Evolutionary conservation across 2,888 invertebrate genomes (phyloP).

Genomic region (Scelioninae gen. 2): DNA sequence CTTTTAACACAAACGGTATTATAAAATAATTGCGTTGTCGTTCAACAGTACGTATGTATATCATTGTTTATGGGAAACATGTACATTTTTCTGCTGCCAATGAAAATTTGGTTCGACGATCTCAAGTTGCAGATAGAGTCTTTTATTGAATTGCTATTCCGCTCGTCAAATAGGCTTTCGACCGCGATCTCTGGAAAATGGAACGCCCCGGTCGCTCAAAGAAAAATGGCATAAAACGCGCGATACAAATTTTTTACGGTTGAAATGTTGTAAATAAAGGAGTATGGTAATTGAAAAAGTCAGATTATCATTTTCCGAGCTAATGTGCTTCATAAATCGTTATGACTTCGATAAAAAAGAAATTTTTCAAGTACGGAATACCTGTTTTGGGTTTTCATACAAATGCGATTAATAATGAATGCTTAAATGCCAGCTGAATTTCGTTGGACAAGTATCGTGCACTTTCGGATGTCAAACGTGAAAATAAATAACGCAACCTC

Average conservation of each 20-base stretch:
- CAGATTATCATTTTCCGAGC: conserved; percentile 31
- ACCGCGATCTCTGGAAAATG: conserved; percentile 48
- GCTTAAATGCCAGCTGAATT: too few species aligned
- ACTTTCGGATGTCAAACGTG: too few species aligned
- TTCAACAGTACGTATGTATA: too few species aligned
- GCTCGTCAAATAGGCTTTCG: conserved; percentile 53
- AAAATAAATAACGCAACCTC: too few species aligned
- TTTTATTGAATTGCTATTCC: conserved; percentile 48
- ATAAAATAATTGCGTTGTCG: too few species aligned
- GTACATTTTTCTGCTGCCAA: conserved; percentile 19
- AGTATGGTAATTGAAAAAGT: conserved; percentile 30
- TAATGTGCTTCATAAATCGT: conserved; percentile 25
- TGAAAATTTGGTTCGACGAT: conserved; percentile 24
- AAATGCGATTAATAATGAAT: conserved; percentile 21
- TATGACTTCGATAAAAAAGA: conserved; percentile 1
- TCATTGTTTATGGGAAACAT: too few species aligned
- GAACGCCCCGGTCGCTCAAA: conserved; percentile 19
- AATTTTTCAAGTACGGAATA: conserved; percentile 15
- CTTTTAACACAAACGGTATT: too few species aligned
- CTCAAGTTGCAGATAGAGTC: conserved; percentile 36
- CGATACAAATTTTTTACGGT: conserved; percentile 42
- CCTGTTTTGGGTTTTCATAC: conserved; percentile 7
- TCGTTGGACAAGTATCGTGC: too few species aligned
- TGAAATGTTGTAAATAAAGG: conserved; percentile 35
- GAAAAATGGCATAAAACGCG: conserved; percentile 48